Percentiles rank a stretch among this genome's conserved stretches.
These are phyloP conservation scores for Miichthys miiuy DNA, from an alignment of 2,797 vertebrate species.

Conservation along the genomic window DNA sequence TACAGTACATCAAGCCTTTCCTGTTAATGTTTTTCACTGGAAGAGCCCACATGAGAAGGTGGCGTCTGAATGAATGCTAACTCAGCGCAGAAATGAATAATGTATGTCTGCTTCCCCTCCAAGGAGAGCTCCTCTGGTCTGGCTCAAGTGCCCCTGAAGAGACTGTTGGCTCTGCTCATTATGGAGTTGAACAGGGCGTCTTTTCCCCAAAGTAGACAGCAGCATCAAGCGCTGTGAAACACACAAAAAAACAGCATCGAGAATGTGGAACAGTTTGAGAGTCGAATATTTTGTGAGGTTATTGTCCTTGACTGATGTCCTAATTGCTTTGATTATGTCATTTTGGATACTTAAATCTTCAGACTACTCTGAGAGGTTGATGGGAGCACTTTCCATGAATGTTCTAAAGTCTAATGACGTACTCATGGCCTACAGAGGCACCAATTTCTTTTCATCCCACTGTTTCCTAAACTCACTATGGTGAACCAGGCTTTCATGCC, in stretches of 20 bases:
- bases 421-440: conserved; percentile 17
- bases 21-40: conserved; percentile 41
- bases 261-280: conserved; percentile 32
- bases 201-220: conserved; percentile 35
- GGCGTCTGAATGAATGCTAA: conserved; percentile 57
- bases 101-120: conserved; percentile 44
- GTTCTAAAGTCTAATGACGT: conserved; percentile 4
- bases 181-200: conserved; percentile 40
- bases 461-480: conserved; percentile 58
- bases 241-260: conserved; percentile 22
- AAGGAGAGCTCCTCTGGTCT: conserved; percentile 53
- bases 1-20: conserved; percentile 43
- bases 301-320: conserved; percentile 46
- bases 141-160: conserved; percentile 67
- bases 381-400: conserved; percentile 36
- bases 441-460: conserved; percentile 45
- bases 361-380: conserved; percentile 16
- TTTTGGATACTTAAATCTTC: conserved; percentile 27
- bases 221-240: conserved; percentile 37
- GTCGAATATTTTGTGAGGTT: conserved; percentile 33
- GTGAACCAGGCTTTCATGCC: conserved; percentile 47
- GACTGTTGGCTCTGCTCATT: conserved; percentile 66
- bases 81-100: conserved; percentile 65
- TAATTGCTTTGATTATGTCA: conserved; percentile 62
- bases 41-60: conserved; percentile 49